Conservation (phyloP, 2,888 invertebrate genomes). For the Pristionchus japonicus region DNA sequence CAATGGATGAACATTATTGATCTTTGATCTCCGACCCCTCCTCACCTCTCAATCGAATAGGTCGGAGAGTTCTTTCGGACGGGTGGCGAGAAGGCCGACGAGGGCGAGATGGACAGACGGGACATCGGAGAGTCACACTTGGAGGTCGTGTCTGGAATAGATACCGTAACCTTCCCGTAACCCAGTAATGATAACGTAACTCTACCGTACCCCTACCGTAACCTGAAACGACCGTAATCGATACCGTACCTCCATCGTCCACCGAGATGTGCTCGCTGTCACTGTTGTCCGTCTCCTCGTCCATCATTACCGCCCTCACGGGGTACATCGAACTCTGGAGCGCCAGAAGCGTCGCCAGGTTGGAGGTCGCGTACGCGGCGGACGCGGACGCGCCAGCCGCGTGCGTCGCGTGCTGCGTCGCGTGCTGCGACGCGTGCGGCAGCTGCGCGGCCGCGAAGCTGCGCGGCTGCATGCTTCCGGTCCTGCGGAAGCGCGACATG, state of each 20-base stretch:
- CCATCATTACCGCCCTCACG: too few species aligned
- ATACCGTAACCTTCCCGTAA: background rate
- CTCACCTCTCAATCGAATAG: conserved; percentile 59
- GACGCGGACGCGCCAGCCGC: background rate
- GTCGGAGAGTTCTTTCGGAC: conserved; percentile 49
- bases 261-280: conserved; percentile 21
- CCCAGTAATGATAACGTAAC: too few species aligned
- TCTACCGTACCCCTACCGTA: background rate
- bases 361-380: background rate
- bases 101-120: conserved; percentile 41
- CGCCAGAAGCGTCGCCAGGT: conserved; percentile 15
- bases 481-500: conserved; percentile 68
- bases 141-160: conserved; percentile 11
- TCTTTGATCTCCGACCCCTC: background rate
- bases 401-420: background rate
- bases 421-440: background rate
- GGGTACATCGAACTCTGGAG: too few species aligned
- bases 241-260: conserved; percentile 6
- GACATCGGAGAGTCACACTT: conserved; percentile 40
- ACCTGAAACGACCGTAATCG: background rate
- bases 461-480: conserved; percentile 68
- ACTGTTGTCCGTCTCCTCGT: background rate
- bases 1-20: background rate
- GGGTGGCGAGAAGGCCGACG: conserved; percentile 24
- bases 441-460: conserved; percentile 46